A percentile compares a stretch with the other conserved stretches of the same genome.
Conservation (phyloP, 2,113 vertebrate species). For the Tricholaema leucomelas region DNA sequence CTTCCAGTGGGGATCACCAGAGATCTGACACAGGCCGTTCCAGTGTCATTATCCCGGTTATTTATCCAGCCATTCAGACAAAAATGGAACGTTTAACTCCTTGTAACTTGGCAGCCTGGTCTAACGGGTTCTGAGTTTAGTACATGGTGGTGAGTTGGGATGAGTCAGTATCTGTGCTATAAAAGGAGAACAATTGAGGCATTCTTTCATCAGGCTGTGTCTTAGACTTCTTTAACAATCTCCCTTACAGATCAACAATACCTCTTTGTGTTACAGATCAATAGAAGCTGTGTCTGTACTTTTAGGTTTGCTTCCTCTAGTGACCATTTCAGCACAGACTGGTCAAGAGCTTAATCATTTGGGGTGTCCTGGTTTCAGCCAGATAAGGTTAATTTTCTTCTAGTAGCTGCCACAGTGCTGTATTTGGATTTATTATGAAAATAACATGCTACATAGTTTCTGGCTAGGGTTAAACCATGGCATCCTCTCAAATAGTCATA, state of each 20-base stretch:
- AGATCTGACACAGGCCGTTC: not conserved
- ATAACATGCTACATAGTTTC: not conserved
- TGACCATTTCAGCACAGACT: not conserved
- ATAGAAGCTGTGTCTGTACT: not conserved
- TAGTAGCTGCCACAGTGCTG: not conserved
- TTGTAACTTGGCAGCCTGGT: fast-evolving
- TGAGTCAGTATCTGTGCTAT: not conserved
- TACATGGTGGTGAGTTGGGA: not conserved
- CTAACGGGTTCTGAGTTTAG: not conserved
- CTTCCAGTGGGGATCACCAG: not conserved
- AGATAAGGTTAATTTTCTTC: not conserved
- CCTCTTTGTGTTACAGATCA: not conserved
- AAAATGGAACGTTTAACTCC: not conserved
- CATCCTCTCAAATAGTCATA: not conserved
- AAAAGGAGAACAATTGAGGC: not conserved
- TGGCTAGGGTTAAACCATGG: not conserved
- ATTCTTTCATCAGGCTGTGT: not conserved
- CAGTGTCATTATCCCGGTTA: not conserved
- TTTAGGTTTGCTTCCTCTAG: not conserved
- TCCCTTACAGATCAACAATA: not conserved
- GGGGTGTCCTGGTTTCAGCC: not conserved
- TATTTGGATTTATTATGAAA: not conserved
- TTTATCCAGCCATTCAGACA: not conserved
- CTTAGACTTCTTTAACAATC: not conserved
- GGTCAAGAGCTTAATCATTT: not conserved